Base-by-base conservation (phyloP, 2,888 invertebrate species). In the Margaritifera margaritifera region DNA sequence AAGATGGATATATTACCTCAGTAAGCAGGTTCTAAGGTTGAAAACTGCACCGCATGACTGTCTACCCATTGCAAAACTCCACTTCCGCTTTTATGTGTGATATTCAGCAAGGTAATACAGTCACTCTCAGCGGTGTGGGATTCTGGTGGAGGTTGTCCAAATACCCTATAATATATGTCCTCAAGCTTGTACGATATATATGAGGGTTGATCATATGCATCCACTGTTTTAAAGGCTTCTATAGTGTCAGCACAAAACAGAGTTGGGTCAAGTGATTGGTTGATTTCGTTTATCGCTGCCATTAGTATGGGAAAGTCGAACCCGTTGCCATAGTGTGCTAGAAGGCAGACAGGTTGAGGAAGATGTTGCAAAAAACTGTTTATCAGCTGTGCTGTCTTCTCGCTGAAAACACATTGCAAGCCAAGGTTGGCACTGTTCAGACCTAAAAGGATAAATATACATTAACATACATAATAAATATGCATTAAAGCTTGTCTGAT, bases 271-370 rank as follows among this genome's bases (percentile, higher is more conserved):
- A 94, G 88, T 50, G 90, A 90, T 86, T 90, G 83, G 20, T 91
- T 88, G 0, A 92, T 89, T 68, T 92, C 92, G 22, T 89, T 82
- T 22, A 94, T 86, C 80, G 94, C 93, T 61, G 92, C 91, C 82
- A 92, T 92, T 0, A 96, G 87, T 75, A 96, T 92, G 0, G 95
- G 95, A 89, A 93, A 96, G 89, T 96, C 96, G 89, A 94, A 96
- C 4, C 76, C 74, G 77, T 92, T 90, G 0, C 96, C 96, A 90
- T 96, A 95, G 80, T 96, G 95, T 0, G 96, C 95, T 0, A 96
- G 91, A 53, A 96, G 90, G 84, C 96, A 96, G 8, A 94, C 91
- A 0, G 96, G 95, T 75, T 92, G 91, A 1, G 90, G 90, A n/a
- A 94, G 90, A 64, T 93, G 90, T 20, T 91, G 88, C 0, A 96